Base-by-base conservation (phyloP, 2,797 vertebrate species). In the Cichlasoma orientale region DNA sequence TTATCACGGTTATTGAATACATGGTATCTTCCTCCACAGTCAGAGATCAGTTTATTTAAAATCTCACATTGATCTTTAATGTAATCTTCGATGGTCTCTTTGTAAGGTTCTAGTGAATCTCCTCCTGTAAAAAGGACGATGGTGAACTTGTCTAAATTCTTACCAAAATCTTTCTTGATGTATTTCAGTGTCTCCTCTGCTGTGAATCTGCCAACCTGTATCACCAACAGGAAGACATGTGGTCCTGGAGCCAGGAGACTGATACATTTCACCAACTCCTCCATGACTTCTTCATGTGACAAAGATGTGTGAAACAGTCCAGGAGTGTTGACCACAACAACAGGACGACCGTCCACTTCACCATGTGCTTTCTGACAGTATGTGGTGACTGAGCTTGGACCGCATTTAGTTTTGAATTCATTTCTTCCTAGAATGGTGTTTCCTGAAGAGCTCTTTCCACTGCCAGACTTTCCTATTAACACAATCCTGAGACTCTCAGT, bases 121-220 rank as follows among this genome's bases (percentile, higher is more conserved):
- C 54, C 54, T 27, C 0, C 3, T 0, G 54, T 55, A 4, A 55
- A 55, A 55, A 55, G 53, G 6, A 55, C 0, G 1, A 1, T 25
- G 53, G 3, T 55, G 21, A 55, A 38, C 38, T 38, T 38, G 4
- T 38, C 38, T 12, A 11, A 38, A 12, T 12, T 38, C 38, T 38
- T 38, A 0, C 21, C 53, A 13, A 55, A 55, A 4, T 5, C 1
- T 54, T 54, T 0, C 0, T 55, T 55, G 3, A 55, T 55, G 0
- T 14, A 0, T 13, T 55, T 1, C 0, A 25, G 0, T 0, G 12
- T 55, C 5, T 55, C 53, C 3, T 55, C 53, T 25, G 5, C 0
- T 4, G 53, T 55, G 3, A 55, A 55, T 0, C 53, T 25, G 1
- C 12, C 12, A 0, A 25, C 0, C 21, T 55, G 53, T 5, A 55